Percentiles rank a stretch among this genome's conserved stretches.
phyloP scores from a whole-genome alignment of 1,140 invertebrate species.

The Dermatophagoides farinae region DNA sequence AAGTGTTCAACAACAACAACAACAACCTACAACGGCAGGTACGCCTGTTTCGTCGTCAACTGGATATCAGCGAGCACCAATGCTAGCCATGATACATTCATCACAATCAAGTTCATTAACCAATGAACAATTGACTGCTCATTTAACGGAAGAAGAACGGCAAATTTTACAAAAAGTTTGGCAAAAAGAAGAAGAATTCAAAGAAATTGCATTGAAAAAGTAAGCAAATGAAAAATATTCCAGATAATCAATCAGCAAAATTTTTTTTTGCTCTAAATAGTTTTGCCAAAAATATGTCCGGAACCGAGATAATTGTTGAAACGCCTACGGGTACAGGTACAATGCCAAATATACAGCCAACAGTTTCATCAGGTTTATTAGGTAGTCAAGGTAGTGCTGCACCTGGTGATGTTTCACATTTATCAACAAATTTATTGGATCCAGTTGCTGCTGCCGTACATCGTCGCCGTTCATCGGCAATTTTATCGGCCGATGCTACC shows the following conservation, averaged over 20 bases:
- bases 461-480: background rate
- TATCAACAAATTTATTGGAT: slow-evolving; percentile 2
- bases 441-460: slow-evolving; percentile 4
- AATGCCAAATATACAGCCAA: background rate
- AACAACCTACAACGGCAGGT: background rate
- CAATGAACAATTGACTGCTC: slow-evolving; percentile 15
- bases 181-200: slow-evolving; percentile 16
- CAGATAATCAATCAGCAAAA: background rate
- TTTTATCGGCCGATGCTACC: background rate
- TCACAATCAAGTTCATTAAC: slow-evolving; percentile 13
- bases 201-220: slow-evolving; percentile 10
- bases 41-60: too few relatives aligned
- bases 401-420: background rate
- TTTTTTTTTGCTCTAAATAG: background rate
- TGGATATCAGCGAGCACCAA: background rate
- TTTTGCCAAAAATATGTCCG: background rate
- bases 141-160: slow-evolving; percentile 15
- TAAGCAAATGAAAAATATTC: background rate
- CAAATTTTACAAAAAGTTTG: slow-evolving; percentile 15
- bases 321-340: background rate
- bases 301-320: background rate
- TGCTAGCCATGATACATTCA: background rate
- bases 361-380: background rate
- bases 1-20: too few relatives aligned
- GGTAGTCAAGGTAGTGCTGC: background rate